Base-by-base conservation (phyloP, 2,113 vertebrate species). In the Noctilio leporinus region DNA sequence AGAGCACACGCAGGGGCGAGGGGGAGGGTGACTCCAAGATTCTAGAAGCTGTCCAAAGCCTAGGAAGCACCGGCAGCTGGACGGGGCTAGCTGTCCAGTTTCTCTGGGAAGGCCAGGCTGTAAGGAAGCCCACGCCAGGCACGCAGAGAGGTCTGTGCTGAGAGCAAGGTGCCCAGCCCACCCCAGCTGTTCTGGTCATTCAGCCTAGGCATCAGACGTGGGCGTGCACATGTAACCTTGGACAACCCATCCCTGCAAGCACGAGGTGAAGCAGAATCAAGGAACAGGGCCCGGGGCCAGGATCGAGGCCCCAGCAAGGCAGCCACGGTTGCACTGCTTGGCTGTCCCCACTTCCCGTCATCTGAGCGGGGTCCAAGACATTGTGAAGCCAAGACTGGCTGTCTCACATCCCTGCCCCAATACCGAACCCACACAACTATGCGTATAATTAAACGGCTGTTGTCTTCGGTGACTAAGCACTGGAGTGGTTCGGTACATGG, bases 101-200 rank as follows among this genome's bases (percentile, higher is more conserved):
- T 43, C 49, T 40, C 38, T 0, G 1, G 76, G 47, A n/a, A 15
- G 11, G 6, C 15, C 3, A 0, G 0, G 9, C 35, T 55, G 1
- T 28, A 19, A 53, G 81, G 81, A 94, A 57, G 45, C 30, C 47
- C 0, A 4, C 26, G 49, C 35, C 16, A 26, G 53, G 45, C 35
- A 24, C 38, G 9, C 0, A 1, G 12, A 57, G 55, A 73, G 14
- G 3, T 6, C 1, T 7, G 10, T 9, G 3, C 5, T 38, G 51
- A 45, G 10, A 67, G 55, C 26, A 4, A 5, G 11, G 30, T 11
- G 47, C 28, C 84, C 28, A n/a, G 49, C 28, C 69, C 7, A 30
- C 38, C 51, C 69, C 38, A 72, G 69, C 38, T 72, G 69, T 43
- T 43, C 69, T 3, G 15, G 22, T 43, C 11, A 0, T 7, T 11